A percentile compares a stretch with the other conserved stretches of the same genome.
Conservation (phyloP, 2,113 vertebrate genomes). For the Okapia johnstoni region DNA sequence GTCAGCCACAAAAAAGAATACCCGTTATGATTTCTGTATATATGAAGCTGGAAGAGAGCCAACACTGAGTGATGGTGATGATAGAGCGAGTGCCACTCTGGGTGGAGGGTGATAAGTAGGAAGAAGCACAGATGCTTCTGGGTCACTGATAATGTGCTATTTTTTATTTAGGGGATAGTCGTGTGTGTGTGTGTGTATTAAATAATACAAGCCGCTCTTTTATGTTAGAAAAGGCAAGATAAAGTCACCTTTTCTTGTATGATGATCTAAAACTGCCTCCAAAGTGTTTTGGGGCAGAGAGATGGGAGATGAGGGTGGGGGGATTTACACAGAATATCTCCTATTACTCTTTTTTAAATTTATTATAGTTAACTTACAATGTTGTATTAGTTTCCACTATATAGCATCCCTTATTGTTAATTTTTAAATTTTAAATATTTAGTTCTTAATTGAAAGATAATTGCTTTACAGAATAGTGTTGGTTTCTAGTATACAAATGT, state of each 20-base stretch:
- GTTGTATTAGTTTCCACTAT: not conserved
- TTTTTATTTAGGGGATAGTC: not conserved
- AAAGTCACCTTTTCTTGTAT: not conserved
- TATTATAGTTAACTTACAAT: not conserved
- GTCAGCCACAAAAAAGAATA: not conserved
- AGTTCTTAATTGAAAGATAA: not conserved
- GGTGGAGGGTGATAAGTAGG: not conserved
- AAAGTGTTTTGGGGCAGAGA: not conserved
- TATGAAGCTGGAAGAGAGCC: not conserved
- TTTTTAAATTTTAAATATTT: not conserved
- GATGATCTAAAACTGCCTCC: not conserved
- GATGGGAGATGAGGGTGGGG: accelerated
- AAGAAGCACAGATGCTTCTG: not conserved
- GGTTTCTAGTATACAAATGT: not conserved
- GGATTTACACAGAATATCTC: not conserved
- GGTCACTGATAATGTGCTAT: not conserved
- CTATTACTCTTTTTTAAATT: not conserved
- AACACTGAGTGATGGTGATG: not conserved
- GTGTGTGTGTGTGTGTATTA: not conserved
- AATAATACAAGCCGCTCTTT: not conserved
- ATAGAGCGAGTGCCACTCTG: not conserved
- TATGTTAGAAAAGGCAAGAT: not conserved
- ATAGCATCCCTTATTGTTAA: not conserved
- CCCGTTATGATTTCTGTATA: not conserved
- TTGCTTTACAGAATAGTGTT: not conserved